Evolutionary conservation across 1,140 invertebrate genomes (phyloP).

Genomic region (Papilio xuthus): DNA sequence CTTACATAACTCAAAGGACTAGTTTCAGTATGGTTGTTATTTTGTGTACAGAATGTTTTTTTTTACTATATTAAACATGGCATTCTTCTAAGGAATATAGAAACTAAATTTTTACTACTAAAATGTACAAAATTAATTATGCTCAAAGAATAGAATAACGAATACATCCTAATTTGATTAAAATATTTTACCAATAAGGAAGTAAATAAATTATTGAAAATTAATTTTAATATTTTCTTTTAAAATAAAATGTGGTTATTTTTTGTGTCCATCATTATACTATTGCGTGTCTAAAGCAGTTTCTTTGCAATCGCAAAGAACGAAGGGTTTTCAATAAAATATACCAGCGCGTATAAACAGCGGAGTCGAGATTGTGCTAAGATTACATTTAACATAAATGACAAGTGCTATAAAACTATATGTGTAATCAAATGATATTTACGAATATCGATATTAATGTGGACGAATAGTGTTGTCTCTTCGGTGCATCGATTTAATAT

Average conservation of each 20-base stretch:
- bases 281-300: slow-evolving; percentile 75
- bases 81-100: too few relatives aligned
- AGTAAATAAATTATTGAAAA: background rate
- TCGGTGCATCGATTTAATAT: background rate
- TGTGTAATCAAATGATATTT: slow-evolving; percentile 21
- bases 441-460: background rate
- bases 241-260: slow-evolving; percentile 41
- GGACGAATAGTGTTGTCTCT: background rate
- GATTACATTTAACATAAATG: slow-evolving; percentile 66
- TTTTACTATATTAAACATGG: too few relatives aligned
- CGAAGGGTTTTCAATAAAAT: slow-evolving; percentile 77
- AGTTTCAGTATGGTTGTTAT: too few relatives aligned
- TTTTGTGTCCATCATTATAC: slow-evolving; percentile 58
- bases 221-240: background rate
- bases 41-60: too few relatives aligned
- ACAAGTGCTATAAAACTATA: slow-evolving; percentile 58
- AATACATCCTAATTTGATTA: background rate
- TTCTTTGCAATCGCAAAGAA: slow-evolving; percentile 75
- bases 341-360: slow-evolving; percentile 61
- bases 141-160: background rate
- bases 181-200: background rate
- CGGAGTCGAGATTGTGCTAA: slow-evolving; percentile 59
- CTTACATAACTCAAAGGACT: background rate
- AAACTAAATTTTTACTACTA: too few relatives aligned
- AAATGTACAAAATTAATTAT: too few relatives aligned